Percentiles rank a stretch among this genome's conserved stretches.
Evolutionary conservation across 1,140 invertebrate species (phyloP).

Genomic region (Drepana arcuata): DNA sequence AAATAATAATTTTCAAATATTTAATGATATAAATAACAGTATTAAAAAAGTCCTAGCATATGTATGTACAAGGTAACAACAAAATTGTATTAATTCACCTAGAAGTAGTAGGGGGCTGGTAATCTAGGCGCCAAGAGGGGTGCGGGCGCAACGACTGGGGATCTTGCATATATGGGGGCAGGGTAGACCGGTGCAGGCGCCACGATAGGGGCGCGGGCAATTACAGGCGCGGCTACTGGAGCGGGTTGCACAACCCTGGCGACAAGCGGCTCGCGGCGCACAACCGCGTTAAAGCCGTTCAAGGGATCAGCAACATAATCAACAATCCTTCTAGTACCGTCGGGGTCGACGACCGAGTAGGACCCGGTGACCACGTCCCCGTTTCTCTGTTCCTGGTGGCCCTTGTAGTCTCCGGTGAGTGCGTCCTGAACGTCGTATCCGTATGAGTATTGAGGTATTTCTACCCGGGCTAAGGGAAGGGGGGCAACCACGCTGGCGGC

Average conservation of each 20-base stretch:
- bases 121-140: conserved; percentile 30
- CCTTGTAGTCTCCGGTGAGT: conserved; percentile 76
- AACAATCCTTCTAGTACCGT: conserved; percentile 73
- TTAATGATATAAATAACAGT: conserved; percentile 64
- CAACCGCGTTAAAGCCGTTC: conserved; percentile 77
- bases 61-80: conserved; percentile 48
- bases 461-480: conserved; percentile 40
- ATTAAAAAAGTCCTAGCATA: conserved; percentile 47
- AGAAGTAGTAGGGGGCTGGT: conserved; percentile 44
- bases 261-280: conserved; percentile 56
- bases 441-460: conserved; percentile 75
- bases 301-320: conserved; percentile 74
- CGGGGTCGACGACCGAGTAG: conserved; percentile 74
- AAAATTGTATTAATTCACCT: conserved; percentile 68
- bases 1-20: conserved; percentile 26
- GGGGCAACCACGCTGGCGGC: conserved; percentile 40
- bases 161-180: conserved; percentile 12
- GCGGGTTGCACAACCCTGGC: conserved; percentile 42
- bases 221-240: conserved; percentile 27
- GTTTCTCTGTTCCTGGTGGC: conserved; percentile 74
- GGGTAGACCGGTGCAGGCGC: conserved; percentile 22
- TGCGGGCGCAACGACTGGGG: conserved; percentile 16
- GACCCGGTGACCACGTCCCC: conserved; percentile 75
- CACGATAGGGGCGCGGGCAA: conserved; percentile 27
- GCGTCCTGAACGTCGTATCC: conserved; percentile 76